Evolutionary conservation across 2,888 invertebrate species (phyloP).

Genomic region (Microplitis deprimator): DNA sequence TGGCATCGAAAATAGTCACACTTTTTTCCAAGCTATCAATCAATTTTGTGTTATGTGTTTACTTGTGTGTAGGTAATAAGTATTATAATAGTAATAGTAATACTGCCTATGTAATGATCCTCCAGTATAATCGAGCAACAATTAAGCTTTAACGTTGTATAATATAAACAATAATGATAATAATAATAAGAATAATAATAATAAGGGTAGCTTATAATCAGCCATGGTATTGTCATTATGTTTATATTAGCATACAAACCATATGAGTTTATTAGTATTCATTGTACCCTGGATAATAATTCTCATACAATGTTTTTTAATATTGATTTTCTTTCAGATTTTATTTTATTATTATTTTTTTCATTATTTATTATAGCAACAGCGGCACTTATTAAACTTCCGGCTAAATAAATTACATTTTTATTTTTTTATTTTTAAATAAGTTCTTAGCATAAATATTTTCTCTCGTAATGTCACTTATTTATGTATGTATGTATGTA

Average conservation of each 20-base stretch:
- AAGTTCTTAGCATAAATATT: background rate
- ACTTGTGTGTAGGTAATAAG: conserved; percentile 20
- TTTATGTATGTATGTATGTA: background rate
- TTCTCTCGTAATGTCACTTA: background rate
- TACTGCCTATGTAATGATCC: background rate
- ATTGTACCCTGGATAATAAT: background rate
- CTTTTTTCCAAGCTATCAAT: conserved; percentile 35
- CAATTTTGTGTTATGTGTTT: conserved; percentile 1
- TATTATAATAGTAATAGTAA: conserved; percentile 31
- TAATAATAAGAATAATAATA: conserved; percentile 27
- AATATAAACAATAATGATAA: conserved; percentile 29
- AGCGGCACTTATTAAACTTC: conserved; percentile 15
- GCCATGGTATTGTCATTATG: conserved; percentile 37
- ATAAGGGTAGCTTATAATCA: background rate
- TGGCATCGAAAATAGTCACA: conserved; percentile 39
- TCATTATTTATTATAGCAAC: conserved; percentile 5
- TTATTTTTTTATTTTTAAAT: background rate
- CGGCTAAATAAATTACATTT: background rate
- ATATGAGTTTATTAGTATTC: conserved; percentile 8
- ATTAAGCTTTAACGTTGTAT: conserved; percentile 1
- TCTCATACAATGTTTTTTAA: background rate
- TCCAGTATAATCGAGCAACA: background rate
- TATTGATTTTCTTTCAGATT: conserved; percentile 4
- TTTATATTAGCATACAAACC: conserved; percentile 21
- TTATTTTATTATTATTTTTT: conserved; percentile 6